Percentiles rank a stretch among this genome's conserved stretches.
phyloP scores from a whole-genome alignment of 1,140 invertebrate genomes.

The Drosophila sechellia region DNA sequence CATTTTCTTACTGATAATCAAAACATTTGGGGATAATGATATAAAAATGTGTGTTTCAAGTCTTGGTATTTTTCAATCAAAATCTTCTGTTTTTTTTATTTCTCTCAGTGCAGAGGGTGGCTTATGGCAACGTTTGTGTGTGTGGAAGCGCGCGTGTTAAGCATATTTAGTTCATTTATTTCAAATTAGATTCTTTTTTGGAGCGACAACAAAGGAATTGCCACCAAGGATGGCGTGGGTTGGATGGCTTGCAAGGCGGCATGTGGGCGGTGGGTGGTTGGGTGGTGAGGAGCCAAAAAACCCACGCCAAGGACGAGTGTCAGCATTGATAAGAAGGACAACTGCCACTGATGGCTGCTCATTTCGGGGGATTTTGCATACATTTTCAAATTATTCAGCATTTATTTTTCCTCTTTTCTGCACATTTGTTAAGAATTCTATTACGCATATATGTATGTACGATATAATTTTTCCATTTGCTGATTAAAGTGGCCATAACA shows the following conservation, averaged over 20 bases:
- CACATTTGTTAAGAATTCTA: constrained; percentile 57
- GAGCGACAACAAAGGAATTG: constrained; percentile 55
- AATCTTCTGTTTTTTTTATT: background rate
- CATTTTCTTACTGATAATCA: too few relatives aligned
- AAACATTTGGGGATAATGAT: too few relatives aligned
- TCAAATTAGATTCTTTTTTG: constrained; percentile 79
- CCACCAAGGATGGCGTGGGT: constrained; percentile 5
- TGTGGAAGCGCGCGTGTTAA: constrained; percentile 72
- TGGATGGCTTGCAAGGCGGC: too few relatives aligned
- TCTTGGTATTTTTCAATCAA: too few relatives aligned
- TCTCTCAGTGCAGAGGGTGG: constrained; percentile 15
- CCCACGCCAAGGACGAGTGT: constrained; percentile 50
- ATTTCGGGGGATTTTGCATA: constrained; percentile 52
- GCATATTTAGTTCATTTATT: constrained; percentile 84
- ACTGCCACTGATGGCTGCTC: constrained; percentile 44
- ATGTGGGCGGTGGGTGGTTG: too few relatives aligned
- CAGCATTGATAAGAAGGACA: constrained; percentile 67
- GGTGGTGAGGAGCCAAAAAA: background rate
- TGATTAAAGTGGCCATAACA: constrained; percentile 73
- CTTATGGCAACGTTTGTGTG: background rate
- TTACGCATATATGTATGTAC: constrained; percentile 49
- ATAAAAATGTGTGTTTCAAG: too few relatives aligned
- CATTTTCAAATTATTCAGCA: constrained; percentile 57
- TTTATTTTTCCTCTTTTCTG: constrained; percentile 38
- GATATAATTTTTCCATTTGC: constrained; percentile 67